Percentiles rank a stretch among this genome's conserved stretches.
Conservation (phyloP, 2,888 invertebrate genomes). For the Tenthredo amoena region DNA sequence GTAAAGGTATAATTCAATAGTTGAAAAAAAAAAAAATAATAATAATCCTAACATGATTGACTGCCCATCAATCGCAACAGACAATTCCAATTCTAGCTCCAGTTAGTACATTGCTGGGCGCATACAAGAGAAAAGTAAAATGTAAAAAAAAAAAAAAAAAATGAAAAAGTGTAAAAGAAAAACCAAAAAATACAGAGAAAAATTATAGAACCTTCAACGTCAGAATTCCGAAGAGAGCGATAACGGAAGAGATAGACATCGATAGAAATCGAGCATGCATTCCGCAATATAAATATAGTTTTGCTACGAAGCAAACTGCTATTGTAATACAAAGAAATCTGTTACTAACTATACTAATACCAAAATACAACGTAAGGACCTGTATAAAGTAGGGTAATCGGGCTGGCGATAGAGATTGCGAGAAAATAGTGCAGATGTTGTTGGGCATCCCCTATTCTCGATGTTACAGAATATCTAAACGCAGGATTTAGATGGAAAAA, state of each 20-base stretch:
- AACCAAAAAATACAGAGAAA: conserved; percentile 34
- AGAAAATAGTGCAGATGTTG: conserved; percentile 62
- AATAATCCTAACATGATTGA: not conserved
- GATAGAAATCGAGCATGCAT: conserved; percentile 62
- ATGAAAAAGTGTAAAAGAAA: conserved; percentile 36
- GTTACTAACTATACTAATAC: conserved; percentile 61
- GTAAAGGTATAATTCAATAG: not conserved
- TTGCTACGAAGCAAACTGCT: conserved; percentile 50
- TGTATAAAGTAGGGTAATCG: conserved; percentile 56
- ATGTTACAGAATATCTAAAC: not conserved
- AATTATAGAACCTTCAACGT: conserved; percentile 54
- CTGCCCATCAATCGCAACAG: not conserved
- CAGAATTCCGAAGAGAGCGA: conserved; percentile 56
- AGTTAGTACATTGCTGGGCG: conserved; percentile 29
- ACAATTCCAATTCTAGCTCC: conserved; percentile 7
- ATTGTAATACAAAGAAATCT: conserved; percentile 58
- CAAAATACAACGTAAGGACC: conserved; percentile 48
- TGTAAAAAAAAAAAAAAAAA: conserved; percentile 15
- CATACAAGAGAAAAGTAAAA: conserved; percentile 14
- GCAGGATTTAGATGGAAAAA: not conserved
- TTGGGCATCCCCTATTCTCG: conserved; percentile 61
- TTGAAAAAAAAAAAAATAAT: not conserved
- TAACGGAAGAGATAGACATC: conserved; percentile 49
- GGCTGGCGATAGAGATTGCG: conserved; percentile 53
- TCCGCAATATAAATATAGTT: conserved; percentile 59